These are phyloP conservation scores for Ferrisia virgata DNA, from an alignment of 2,888 invertebrate species.

Conservation along the genomic window DNA sequence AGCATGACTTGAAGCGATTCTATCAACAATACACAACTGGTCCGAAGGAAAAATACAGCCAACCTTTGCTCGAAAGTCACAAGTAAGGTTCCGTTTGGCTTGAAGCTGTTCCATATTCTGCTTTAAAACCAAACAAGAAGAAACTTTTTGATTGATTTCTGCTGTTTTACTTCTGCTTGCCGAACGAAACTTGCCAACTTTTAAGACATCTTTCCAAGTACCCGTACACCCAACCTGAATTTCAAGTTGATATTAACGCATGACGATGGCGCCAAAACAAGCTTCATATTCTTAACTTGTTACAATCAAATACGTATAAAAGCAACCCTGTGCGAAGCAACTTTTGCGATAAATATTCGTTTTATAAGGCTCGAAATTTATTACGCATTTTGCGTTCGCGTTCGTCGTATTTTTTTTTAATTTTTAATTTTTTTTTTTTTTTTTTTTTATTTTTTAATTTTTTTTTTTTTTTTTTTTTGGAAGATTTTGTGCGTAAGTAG, in stretches of 20 bases:
- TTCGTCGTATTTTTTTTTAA: neutral
- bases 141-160: slow-evolving; percentile 8
- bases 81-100: slow-evolving; percentile 8
- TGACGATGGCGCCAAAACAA: neutral
- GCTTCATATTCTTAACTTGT: neutral
- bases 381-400: neutral
- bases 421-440: too few species aligned
- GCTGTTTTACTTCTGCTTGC: neutral
- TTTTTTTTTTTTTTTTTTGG: too few species aligned
- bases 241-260: neutral
- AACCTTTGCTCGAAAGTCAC: slow-evolving; percentile 41
- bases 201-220: neutral
- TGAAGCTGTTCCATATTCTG: neutral
- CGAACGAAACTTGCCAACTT: neutral
- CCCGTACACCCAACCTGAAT: neutral
- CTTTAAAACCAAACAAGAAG: neutral
- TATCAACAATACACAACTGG: neutral
- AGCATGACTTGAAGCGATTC: neutral
- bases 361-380: neutral
- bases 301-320: neutral
- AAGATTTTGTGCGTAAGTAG: too few species aligned
- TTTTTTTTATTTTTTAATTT: too few species aligned
- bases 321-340: neutral
- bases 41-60: slow-evolving; percentile 23
- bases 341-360: neutral